Evolutionary conservation across 2,113 vertebrate genomes (phyloP), one percentile per base, ranked within the genome.

Genomic region (Microcebus ravelobensis): DNA sequence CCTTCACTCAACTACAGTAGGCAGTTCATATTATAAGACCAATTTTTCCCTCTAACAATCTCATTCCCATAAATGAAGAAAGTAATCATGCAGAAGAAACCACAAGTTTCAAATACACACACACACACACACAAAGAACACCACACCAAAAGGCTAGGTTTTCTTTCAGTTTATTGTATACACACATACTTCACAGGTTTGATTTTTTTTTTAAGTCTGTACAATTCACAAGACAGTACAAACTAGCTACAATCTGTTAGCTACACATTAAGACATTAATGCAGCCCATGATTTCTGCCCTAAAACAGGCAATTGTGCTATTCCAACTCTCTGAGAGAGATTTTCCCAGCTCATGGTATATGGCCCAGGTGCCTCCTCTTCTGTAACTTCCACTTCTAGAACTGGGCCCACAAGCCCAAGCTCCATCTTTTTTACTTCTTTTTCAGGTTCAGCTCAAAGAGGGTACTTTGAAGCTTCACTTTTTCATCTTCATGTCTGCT

Each of bases 401-500:
- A 94, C 71, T 81, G 90, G 96, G 95, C 86, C 96, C 52, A 82
- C 73, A 87, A 96, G 96, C 97, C 89, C 97, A 96, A 95, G 96
- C 96, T 82, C 63, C 36, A 92, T 96, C 89, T 71, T 87, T 76
- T 95, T 97, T 85, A 84, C 90, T 96, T 95, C 83, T 83, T 73
- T 96, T 95, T 96, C 91, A 93, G 86, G 73, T 82, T 97, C 93
- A 76, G 95, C 84, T 94, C 87, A 96, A 21, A 91, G 76, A 84
- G 34, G 67, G 45, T 48, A 84, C 45, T 91, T 89, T 85, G 95
- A 97, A 87, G 96, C 39, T 94, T 99, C 98, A 99, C 97, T 99
- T 99, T 99, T 99, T 99, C 99, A 99, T 99, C 98, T 99, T 99
- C 98, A 99, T 99, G 98, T 99, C 99, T 1, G 99, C 99, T 98